Evolutionary conservation across 2,797 vertebrate genomes (phyloP), one percentile per base, ranked within the genome.

Genomic region (Morelia viridis): DNA sequence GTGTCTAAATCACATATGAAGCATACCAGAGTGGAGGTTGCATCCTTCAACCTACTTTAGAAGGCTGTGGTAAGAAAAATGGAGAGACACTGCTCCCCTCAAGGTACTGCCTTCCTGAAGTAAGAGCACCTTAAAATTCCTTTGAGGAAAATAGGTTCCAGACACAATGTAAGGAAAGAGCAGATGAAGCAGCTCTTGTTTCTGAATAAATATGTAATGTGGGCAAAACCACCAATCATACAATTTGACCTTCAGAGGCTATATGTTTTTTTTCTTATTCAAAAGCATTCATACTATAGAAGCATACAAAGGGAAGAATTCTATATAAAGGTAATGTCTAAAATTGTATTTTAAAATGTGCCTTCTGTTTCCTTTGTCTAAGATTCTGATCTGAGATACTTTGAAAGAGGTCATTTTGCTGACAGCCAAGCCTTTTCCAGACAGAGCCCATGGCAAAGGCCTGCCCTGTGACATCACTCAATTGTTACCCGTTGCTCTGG

Each of bases 401-500:
- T 57, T 56, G 13, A 65, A 65, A 90, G 62, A 85, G 88, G 17
- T 90, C 41, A 31, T 46, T 89, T 35, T 94, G 76, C 68, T 53
- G 13, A 56, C 31, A 58, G 35, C 35, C 50, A 90, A 91, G 22
- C 7, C 88, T 90, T n/a, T 41, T 46, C 58, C 13, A n/a, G 11
- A 31, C 58, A 65, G 87, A 89, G 19, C 35, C 68, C 60, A 62
- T 56, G 19, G 71, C 28, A 50, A 58, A 87, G 35, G 28, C 92
- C 4, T 0, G 0, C 24, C 1, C 46, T 0, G 0, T 62, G 57
- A 93, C 56, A 64, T 89, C 50, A 84, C 24, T 46, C n/a, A 71
- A 60, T n/a, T 88, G 86, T 31, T 92, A 85, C 68, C 65, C 60
- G 0, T 65, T 85, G 57, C 62, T 57, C 41, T 68, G 64, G 56